These are phyloP conservation scores for Agrypnia vestita DNA, from an alignment of 1,140 invertebrate species.

Conservation along the genomic window DNA sequence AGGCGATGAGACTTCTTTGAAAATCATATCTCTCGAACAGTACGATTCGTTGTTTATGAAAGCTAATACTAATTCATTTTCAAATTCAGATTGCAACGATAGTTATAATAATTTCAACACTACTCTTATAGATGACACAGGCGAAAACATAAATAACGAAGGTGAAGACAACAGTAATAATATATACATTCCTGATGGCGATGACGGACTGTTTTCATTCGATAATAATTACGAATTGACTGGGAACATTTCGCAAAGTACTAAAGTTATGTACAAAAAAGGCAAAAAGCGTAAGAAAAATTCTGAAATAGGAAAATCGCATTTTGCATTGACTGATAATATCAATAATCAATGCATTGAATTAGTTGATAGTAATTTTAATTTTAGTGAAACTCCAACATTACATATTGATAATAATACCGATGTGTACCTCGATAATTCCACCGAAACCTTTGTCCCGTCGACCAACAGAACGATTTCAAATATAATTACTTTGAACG, in stretches of 20 bases:
- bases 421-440: conserved; percentile 21
- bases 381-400: conserved; percentile 10
- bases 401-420: conserved; percentile 21
- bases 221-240: conserved; percentile 39
- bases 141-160: conserved; percentile 15
- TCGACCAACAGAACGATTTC: background rate
- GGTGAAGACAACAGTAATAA: conserved; percentile 11
- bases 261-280: background rate
- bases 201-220: conserved; percentile 48
- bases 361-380: conserved; percentile 7
- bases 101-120: conserved; percentile 16
- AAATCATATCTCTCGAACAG: conserved; percentile 52
- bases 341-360: conserved; percentile 12
- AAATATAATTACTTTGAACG: conserved; percentile 33
- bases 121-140: conserved; percentile 1
- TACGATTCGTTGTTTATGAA: conserved; percentile 46
- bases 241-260: background rate
- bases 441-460: conserved; percentile 4
- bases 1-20: conserved; percentile 50
- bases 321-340: conserved; percentile 14
- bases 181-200: conserved; percentile 32
- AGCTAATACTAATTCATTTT: conserved; percentile 32
- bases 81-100: conserved; percentile 33
- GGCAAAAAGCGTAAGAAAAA: conserved; percentile 30
- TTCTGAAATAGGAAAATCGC: conserved; percentile 11